Conservation (phyloP, 2,888 invertebrate genomes). For the Phasia obesa region DNA sequence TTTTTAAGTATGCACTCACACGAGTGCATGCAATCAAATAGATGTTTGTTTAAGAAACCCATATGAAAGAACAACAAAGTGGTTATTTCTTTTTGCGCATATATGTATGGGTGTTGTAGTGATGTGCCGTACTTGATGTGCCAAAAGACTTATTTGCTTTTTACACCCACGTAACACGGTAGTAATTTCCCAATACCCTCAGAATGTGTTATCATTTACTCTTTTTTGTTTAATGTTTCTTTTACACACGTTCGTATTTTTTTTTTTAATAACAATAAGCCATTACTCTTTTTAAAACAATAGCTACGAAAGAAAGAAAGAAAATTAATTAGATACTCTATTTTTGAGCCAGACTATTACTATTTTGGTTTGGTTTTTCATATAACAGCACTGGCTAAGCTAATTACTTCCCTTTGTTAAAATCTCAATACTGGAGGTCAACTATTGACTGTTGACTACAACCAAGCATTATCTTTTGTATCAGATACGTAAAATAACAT, state of each 20-base stretch:
- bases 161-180: slow-evolving; percentile 16
- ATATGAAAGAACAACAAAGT: slow-evolving; percentile 44
- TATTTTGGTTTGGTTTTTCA: slow-evolving; percentile 80
- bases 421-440: slow-evolving; percentile 73
- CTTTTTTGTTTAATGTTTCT: slow-evolving; percentile 11
- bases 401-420: slow-evolving; percentile 77
- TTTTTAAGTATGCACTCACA: slow-evolving; percentile 33
- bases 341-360: slow-evolving; percentile 75
- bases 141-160: slow-evolving; percentile 27
- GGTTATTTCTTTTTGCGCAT: slow-evolving; percentile 43
- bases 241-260: slow-evolving; percentile 33
- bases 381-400: slow-evolving; percentile 75
- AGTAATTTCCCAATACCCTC: slow-evolving; percentile 50
- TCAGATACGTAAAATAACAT: slow-evolving; percentile 84
- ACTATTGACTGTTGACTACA: slow-evolving; percentile 74
- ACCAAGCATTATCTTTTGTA: slow-evolving; percentile 81
- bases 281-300: slow-evolving; percentile 26
- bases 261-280: slow-evolving; percentile 48
- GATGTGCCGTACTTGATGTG: slow-evolving; percentile 4
- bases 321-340: slow-evolving; percentile 65
- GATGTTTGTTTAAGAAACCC: slow-evolving; percentile 22
- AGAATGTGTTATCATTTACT: slow-evolving; percentile 31
- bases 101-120: not conserved
- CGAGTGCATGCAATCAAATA: slow-evolving; percentile 12
- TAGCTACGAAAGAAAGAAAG: slow-evolving; percentile 20